phyloP scores from a whole-genome alignment of 2,888 invertebrate species.

The Drosophila rellima region DNA sequence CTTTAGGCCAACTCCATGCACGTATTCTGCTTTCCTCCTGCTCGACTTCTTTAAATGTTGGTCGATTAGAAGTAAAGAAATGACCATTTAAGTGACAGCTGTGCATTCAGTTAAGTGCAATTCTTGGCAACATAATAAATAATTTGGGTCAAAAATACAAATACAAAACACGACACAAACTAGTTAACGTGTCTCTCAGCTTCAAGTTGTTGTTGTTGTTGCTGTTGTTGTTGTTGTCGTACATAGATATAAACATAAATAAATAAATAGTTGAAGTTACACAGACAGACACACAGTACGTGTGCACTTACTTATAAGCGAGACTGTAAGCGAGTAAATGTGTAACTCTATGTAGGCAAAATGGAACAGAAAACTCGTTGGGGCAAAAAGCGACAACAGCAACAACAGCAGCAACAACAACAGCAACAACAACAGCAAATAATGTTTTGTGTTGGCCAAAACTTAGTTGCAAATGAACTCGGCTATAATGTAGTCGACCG shows the following conservation, averaged over 20 bases:
- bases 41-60: background rate
- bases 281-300: conserved; percentile 19
- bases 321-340: conserved; percentile 19
- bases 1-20: background rate
- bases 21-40: background rate
- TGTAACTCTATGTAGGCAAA: conserved; percentile 51
- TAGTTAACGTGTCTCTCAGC: conserved; percentile 44
- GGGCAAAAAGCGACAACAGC: conserved; percentile 46
- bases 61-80: background rate
- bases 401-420: conserved; percentile 5
- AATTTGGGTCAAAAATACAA: conserved; percentile 64
- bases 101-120: conserved; percentile 52
- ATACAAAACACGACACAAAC: conserved; percentile 58
- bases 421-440: conserved; percentile 33
- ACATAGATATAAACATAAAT: conserved; percentile 21
- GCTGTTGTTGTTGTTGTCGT: background rate
- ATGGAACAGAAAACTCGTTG: conserved; percentile 72
- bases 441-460: conserved; percentile 58
- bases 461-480: conserved; percentile 61
- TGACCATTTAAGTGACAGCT: conserved; percentile 60
- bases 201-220: conserved; percentile 27
- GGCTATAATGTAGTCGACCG: conserved; percentile 52
- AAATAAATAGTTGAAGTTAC: conserved; percentile 42
- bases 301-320: conserved; percentile 16
- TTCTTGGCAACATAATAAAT: conserved; percentile 64